Evolutionary conservation across 53 echinoderm and acorn worm genomes (phyloP), one percentile per base, ranked within the genome.

Genomic region (Temnopleurus reevesii): DNA sequence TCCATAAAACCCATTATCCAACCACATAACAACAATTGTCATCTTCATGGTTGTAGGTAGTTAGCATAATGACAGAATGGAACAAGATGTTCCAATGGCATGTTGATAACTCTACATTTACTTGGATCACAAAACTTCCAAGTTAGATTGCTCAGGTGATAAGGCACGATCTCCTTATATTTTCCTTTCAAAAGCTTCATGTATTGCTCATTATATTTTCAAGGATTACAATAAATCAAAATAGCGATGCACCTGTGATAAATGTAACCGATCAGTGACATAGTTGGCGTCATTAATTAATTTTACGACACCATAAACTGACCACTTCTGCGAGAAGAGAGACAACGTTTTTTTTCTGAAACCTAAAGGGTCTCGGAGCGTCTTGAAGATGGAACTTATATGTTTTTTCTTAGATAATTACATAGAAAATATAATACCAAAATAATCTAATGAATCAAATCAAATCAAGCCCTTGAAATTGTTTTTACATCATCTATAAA

Each of bases 141-240:
- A n/a, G 30, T 28, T 3, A 56, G 83, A 56, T 83, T 33, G 51
- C 33, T 18, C 23, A 55, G 55, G 36, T 83, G 36, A 83, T 54
- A 53, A 36, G 54, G 51, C 55, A 47, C 36, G 57, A 10, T 54
- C 55, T 29, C 34, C 83, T 2, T 55, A 33, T 55, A 56, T 49
- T 83, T 83, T 82, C 33, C 60, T n/a, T n/a, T n/a, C n/a, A n/a
- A n/a, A n/a, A n/a, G n/a, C n/a, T n/a, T n/a, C n/a, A 27, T 51
- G 80, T 51, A 5, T 80, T 83, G 29, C 15, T 85, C 12, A 83
- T 83, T 53, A 83, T 83, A n/a, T 36, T 81, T 33, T 44, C 85
- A 85, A 85, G 85, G 85, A 36, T 83, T 60, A 59, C 60, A 60
- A 85, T 85, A 85, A 85, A 85, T 85, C 85, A 85, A 58, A 61